Conservation (phyloP, 2,888 invertebrate species). For the Anoplius nigerrimus region DNA sequence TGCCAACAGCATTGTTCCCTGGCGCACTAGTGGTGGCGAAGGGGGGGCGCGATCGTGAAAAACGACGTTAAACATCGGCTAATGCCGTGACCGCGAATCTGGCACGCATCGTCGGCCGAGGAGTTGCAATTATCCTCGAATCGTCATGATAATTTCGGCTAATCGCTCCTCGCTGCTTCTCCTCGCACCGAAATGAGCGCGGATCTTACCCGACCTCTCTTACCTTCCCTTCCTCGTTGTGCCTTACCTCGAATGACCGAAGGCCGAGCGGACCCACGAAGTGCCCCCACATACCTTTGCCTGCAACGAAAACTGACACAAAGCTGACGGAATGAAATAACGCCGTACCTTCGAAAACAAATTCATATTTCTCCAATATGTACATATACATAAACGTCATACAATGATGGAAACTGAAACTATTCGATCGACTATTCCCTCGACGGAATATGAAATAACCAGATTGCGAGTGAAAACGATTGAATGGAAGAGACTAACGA, state of each 20-base stretch:
- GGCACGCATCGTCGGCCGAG: background rate
- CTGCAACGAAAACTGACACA: too few species aligned
- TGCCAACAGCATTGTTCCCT: background rate
- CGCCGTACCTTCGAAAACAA: too few species aligned
- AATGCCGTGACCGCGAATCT: conserved; percentile 30
- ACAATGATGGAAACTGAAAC: too few species aligned
- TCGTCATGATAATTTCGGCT: conserved; percentile 23
- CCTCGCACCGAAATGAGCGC: conserved; percentile 18
- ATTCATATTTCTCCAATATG: too few species aligned
- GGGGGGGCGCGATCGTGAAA: conserved; percentile 19
- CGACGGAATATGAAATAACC: too few species aligned
- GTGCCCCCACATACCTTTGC: too few species aligned
- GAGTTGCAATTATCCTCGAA: conserved; percentile 25
- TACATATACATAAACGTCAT: too few species aligned
- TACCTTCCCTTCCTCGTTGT: too few species aligned
- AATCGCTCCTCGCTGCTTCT: conserved; percentile 18
- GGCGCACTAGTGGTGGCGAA: background rate
- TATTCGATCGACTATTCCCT: too few species aligned
- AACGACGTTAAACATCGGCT: conserved; percentile 27
- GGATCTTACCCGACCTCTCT: background rate
- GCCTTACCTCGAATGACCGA: too few species aligned
- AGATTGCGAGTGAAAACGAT: background rate
- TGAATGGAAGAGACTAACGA: background rate
- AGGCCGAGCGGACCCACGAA: too few species aligned
- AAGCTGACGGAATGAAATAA: too few species aligned